Evolutionary conservation across 2,888 invertebrate genomes (phyloP).

Genomic region (Tipula unca): DNA sequence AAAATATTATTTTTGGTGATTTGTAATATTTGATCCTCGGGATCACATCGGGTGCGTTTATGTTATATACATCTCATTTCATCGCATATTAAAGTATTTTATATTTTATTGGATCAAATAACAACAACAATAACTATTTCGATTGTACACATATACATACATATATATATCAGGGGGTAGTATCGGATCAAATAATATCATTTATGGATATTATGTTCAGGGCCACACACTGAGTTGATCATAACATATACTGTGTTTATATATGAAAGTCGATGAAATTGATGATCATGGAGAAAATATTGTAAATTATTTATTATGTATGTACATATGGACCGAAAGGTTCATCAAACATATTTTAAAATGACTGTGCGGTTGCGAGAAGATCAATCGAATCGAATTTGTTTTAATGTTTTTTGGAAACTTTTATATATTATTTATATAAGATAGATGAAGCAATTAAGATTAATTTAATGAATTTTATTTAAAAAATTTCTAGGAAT

Average conservation of each 20-base stretch:
- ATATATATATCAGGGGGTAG: not conserved
- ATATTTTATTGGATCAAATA: not conserved
- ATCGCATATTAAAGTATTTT: not conserved
- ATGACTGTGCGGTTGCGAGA: not conserved
- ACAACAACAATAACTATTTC: no score
- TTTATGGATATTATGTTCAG: not conserved
- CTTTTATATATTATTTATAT: not conserved
- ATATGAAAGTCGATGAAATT: not conserved
- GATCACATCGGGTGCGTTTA: not conserved
- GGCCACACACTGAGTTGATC: not conserved
- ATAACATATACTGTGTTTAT: not conserved
- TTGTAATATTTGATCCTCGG: not conserved
- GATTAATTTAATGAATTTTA: not conserved
- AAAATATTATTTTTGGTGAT: not conserved
- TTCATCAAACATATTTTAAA: not conserved
- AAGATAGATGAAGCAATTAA: not conserved
- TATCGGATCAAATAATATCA: not conserved
- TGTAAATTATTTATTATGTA: not conserved
- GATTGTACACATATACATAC: not conserved
- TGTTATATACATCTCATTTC: not conserved
- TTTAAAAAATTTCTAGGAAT: not conserved
- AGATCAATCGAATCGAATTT: not conserved
- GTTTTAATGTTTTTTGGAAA: not conserved
- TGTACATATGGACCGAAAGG: not conserved
- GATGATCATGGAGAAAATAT: not conserved